These are phyloP conservation scores for Phoenicopterus ruber DNA, from an alignment of 2,113 vertebrate species.

Conservation along the genomic window DNA sequence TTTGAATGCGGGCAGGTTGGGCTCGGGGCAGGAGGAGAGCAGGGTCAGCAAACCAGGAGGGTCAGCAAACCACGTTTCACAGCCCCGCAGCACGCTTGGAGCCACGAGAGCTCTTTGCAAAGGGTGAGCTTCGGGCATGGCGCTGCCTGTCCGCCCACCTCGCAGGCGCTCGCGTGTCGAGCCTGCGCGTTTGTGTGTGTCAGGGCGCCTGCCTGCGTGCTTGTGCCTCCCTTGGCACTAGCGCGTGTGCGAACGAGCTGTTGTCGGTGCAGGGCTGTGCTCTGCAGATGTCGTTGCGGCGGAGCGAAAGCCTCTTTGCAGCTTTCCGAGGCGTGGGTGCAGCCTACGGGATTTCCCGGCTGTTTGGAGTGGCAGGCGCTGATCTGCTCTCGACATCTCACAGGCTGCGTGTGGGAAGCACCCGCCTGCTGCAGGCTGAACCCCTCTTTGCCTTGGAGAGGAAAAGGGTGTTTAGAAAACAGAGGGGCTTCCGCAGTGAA, in stretches of 20 bases:
- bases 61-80: neutral
- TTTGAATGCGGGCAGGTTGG: neutral
- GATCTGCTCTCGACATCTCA: rapidly evolving
- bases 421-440: neutral
- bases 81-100: neutral
- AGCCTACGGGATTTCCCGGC: rapidly evolving
- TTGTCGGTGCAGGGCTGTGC: neutral
- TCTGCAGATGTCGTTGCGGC: neutral
- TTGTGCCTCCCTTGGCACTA: neutral
- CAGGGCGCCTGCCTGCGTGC: rapidly evolving
- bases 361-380: rapidly evolving
- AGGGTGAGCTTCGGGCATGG: neutral
- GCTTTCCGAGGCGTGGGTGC: rapidly evolving
- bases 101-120: neutral
- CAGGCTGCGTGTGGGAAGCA: neutral
- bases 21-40: neutral
- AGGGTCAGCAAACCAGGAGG: no score
- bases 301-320: neutral
- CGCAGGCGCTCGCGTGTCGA: rapidly evolving
- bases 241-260: rapidly evolving
- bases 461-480: neutral
- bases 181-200: neutral
- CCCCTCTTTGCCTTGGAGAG: neutral
- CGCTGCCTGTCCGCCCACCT: rapidly evolving
- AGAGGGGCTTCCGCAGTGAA: neutral